These are phyloP conservation scores for Drosophila macrospina DNA, from an alignment of 2,888 invertebrate genomes.

Conservation along the genomic window DNA sequence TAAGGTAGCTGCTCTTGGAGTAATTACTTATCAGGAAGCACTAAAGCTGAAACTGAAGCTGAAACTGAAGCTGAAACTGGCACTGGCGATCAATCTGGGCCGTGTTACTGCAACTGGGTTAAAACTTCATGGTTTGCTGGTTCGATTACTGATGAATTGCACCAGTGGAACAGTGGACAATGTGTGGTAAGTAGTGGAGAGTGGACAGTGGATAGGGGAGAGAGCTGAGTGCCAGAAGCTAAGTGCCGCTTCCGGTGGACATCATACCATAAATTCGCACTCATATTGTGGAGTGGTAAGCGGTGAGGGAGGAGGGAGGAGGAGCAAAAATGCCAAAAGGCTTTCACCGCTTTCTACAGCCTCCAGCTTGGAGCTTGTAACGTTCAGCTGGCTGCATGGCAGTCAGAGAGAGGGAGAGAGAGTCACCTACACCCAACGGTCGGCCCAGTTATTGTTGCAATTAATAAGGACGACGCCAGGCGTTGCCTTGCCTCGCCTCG, in stretches of 20 bases:
- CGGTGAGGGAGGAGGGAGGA: too few species aligned
- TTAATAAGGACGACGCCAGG: constrained; percentile 65
- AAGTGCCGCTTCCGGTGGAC: constrained; percentile 75
- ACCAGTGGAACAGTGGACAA: constrained; percentile 42
- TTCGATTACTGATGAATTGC: constrained; percentile 20
- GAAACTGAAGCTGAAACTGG: constrained; percentile 19
- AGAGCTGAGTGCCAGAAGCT: constrained; percentile 70
- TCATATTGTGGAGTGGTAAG: too few species aligned
- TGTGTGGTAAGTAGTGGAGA: neutral
- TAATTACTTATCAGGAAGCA: constrained; percentile 55
- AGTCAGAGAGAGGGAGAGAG: neutral
- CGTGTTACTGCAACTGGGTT: constrained; percentile 6
- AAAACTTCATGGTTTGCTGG: constrained; percentile 3
- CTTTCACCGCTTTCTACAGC: constrained; percentile 27
- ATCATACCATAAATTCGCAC: constrained; percentile 68
- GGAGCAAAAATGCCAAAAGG: constrained; percentile 56
- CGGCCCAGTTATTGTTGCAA: constrained; percentile 75
- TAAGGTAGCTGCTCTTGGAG: constrained; percentile 28
- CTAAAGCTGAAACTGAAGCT: constrained; percentile 15
- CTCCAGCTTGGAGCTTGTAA: neutral
- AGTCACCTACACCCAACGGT: constrained; percentile 30
- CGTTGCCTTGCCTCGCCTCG: constrained; percentile 12
- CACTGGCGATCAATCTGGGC: constrained; percentile 35
- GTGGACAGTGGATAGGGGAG: neutral
- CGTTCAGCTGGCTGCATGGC: constrained; percentile 10